Percentiles rank a stretch among this genome's conserved stretches.
Evolutionary conservation across 2,797 vertebrate genomes (phyloP).

Genomic region (Urocyon cinereoargenteus): DNA sequence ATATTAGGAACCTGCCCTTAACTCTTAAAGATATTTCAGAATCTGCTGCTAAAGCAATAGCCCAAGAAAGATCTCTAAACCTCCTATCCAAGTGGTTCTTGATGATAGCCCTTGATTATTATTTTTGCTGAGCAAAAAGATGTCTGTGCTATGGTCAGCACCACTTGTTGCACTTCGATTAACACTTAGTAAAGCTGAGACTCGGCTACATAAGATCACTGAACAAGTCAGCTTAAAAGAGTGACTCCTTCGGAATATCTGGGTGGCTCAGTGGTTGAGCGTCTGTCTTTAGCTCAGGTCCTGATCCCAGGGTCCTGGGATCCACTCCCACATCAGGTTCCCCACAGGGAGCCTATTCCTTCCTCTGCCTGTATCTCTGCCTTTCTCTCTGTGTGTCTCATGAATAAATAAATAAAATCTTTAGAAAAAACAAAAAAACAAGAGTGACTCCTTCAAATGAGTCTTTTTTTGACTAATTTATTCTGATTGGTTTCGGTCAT

Average conservation of each 20-base stretch:
- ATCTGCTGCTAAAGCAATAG: neutral
- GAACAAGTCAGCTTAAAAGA: neutral
- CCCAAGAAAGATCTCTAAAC: neutral
- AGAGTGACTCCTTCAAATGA: neutral
- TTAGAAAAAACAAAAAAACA: too few relatives aligned
- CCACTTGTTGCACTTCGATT: neutral
- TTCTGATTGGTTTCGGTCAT: neutral
- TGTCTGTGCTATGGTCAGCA: neutral
- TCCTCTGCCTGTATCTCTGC: too few relatives aligned
- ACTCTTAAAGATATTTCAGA: neutral
- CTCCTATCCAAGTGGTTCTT: neutral
- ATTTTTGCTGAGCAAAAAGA: neutral
- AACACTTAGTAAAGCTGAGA: neutral
- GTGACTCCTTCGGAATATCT: too few relatives aligned
- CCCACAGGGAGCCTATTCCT: too few relatives aligned
- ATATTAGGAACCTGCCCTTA: neutral
- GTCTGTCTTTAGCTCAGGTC: too few relatives aligned
- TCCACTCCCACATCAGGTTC: too few relatives aligned
- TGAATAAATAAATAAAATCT: too few relatives aligned
- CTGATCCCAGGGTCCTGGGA: too few relatives aligned
- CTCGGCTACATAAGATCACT: neutral
- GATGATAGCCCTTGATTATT: neutral
- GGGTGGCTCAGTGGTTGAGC: too few relatives aligned
- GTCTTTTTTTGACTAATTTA: neutral
- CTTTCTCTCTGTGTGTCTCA: too few relatives aligned